Base-by-base conservation (phyloP, 2,888 invertebrate genomes). In the Leptogaster cylindrica region DNA sequence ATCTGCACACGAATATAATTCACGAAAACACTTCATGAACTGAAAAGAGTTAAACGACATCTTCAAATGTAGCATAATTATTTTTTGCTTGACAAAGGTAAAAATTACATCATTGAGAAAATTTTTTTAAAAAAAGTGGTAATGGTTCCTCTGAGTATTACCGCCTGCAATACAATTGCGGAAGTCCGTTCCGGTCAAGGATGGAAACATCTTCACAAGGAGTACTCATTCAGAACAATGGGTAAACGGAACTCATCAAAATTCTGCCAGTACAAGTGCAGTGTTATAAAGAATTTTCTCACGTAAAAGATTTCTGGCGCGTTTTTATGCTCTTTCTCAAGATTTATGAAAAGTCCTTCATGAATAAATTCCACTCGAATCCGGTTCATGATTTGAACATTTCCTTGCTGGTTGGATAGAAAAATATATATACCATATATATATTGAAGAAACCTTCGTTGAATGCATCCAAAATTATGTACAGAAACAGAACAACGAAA, bases 321-420 rank as follows among this genome's bases (percentile, higher is more conserved):
- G 39, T 55, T 55, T 55, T 39, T 36, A 33, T 55, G 55, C 55
- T 36, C 39, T 55, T 55, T 39, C 55, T 36, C 31, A 55, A 55
- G 55, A 55, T 55, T 55, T 55, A 55, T 55, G 55, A 55, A 55
- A 55, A 55, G 55, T 55, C 39, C 55, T 55, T 55, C 55, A 55
- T 36, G 55, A 55, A 55, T 55, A 55, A 55, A 55, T 55, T 55
- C 36, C 6, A 31, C 36, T 36, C 14, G 55, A 18, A n/a, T n/a
- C n/a, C n/a, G n/a, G 48, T 64, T 31, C 46, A 64, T 50, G 64
- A 64, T 50, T 50, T 48, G 50, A 44, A 63, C 46, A 63, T 63
- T 63, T 48, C 25, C 48, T 33, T 41, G 50, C 27, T n/a, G n/a
- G n/a, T n/a, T n/a, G n/a, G n/a, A n/a, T n/a, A n/a, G n/a, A n/a